Percentiles rank a stretch among this genome's conserved stretches.
These are phyloP conservation scores for Festucalex cinctus DNA, from an alignment of 2,113 vertebrate genomes.

Conservation along the genomic window DNA sequence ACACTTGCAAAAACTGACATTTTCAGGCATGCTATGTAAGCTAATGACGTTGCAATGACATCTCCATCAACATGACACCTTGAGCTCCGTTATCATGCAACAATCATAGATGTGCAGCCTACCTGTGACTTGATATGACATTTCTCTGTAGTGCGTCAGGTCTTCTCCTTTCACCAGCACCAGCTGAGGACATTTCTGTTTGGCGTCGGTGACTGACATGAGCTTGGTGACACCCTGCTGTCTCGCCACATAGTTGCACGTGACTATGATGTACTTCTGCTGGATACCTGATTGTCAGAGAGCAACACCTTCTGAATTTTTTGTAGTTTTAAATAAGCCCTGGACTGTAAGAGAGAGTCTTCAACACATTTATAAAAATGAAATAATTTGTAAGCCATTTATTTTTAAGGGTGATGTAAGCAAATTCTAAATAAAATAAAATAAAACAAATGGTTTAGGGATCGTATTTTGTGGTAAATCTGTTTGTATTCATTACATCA, in stretches of 20 bases:
- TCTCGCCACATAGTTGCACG: slow-evolving; percentile 89
- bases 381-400: too few relatives aligned
- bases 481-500: too few relatives aligned
- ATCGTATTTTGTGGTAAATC: too few relatives aligned
- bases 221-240: slow-evolving; percentile 79
- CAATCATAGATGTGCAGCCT: background rate
- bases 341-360: too few relatives aligned
- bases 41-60: background rate
- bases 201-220: slow-evolving; percentile 80
- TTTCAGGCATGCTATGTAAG: background rate
- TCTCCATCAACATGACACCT: too few relatives aligned
- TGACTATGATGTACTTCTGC: slow-evolving; percentile 84
- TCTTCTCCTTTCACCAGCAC: slow-evolving; percentile 89
- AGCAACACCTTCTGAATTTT: background rate
- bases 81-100: background rate
- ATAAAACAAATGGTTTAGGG: too few relatives aligned
- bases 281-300: slow-evolving; percentile 75
- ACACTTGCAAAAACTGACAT: too few relatives aligned
- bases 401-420: too few relatives aligned
- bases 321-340: background rate
- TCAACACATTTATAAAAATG: too few relatives aligned
- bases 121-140: slow-evolving; percentile 90
- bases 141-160: slow-evolving; percentile 84
- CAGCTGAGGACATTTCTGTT: slow-evolving; percentile 83
- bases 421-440: too few relatives aligned